Evolutionary conservation across 37 sponge, comb jelly and placozoan species (phyloP).

Genomic region (Lycopodina hypogea): DNA sequence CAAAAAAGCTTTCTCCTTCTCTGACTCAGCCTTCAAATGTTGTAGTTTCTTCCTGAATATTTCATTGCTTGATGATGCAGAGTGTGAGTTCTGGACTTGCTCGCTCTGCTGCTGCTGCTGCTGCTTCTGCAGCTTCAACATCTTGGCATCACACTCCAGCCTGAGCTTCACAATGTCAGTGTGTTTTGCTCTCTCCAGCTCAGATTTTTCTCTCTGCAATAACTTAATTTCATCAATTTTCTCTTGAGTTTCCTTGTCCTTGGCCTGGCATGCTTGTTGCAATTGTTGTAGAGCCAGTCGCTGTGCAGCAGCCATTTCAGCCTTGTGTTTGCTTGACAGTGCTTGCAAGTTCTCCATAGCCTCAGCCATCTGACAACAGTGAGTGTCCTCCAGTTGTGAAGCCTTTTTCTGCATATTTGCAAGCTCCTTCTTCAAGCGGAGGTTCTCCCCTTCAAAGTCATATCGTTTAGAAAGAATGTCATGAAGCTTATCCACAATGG

Average conservation of each 20-base stretch:
- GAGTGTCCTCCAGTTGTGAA: constrained; percentile 47
- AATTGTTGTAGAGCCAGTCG: constrained; percentile 23
- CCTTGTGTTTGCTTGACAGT: constrained; percentile 63
- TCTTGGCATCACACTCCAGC: constrained; percentile 79
- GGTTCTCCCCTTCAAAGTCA: constrained; percentile 45
- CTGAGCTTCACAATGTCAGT: constrained; percentile 75
- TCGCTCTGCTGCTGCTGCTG: constrained; percentile 56
- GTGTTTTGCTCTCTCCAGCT: constrained; percentile 66
- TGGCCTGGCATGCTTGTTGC: constrained; percentile 33
- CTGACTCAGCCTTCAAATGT: constrained; percentile 64
- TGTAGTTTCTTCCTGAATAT: constrained; percentile 80
- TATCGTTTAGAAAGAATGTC: not conserved
- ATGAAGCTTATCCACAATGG: constrained; percentile 39
- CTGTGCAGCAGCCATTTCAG: constrained; percentile 41
- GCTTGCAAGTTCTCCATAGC: constrained; percentile 58
- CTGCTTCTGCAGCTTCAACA: constrained; percentile 79
- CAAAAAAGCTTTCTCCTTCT: constrained; percentile 41
- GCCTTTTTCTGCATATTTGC: constrained; percentile 10
- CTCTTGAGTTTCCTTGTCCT: constrained; percentile 52
- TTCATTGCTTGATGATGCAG: constrained; percentile 58
- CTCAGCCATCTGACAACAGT: constrained; percentile 44
- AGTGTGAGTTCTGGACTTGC: not conserved
- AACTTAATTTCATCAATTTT: constrained; percentile 52
- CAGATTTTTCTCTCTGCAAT: constrained; percentile 56
- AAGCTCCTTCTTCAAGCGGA: constrained; percentile 42